Conservation (phyloP, 1,140 invertebrate species). For the Schlechtendalia chinensis region DNA sequence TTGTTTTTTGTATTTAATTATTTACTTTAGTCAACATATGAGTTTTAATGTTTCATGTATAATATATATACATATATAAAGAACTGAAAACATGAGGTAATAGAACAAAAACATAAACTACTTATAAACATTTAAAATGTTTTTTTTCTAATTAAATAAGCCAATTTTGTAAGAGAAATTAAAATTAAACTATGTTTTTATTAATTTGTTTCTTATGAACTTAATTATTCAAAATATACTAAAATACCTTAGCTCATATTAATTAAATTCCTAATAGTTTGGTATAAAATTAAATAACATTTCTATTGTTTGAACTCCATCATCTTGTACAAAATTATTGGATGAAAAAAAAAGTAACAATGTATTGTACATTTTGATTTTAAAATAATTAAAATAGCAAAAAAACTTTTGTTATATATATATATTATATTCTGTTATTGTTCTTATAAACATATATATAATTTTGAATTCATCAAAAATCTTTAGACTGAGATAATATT, state of each 20-base stretch:
- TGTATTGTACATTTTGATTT: neutral
- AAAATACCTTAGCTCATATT: neutral
- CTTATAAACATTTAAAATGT: neutral
- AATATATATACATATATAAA: neutral
- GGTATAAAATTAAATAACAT: constrained; percentile 21
- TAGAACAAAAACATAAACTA: constrained; percentile 13
- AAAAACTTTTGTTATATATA: constrained; percentile 10
- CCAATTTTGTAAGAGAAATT: too few species aligned
- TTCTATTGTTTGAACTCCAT: neutral
- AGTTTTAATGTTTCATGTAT: neutral
- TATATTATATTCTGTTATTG: neutral
- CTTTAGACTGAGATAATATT: constrained; percentile 24
- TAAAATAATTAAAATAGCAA: neutral
- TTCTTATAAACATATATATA: neutral
- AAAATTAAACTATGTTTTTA: neutral
- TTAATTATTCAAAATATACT: neutral
- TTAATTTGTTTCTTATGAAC: neutral
- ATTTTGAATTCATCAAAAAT: neutral
- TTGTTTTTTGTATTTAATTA: neutral
- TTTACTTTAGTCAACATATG: neutral
- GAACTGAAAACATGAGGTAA: constrained; percentile 21
- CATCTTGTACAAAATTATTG: neutral
- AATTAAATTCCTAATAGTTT: constrained; percentile 32
- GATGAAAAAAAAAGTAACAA: neutral
- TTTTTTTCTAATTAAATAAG: neutral